These are phyloP conservation scores for Larimichthys polyactis DNA, from an alignment of 2,113 vertebrate genomes.

Conservation along the genomic window DNA sequence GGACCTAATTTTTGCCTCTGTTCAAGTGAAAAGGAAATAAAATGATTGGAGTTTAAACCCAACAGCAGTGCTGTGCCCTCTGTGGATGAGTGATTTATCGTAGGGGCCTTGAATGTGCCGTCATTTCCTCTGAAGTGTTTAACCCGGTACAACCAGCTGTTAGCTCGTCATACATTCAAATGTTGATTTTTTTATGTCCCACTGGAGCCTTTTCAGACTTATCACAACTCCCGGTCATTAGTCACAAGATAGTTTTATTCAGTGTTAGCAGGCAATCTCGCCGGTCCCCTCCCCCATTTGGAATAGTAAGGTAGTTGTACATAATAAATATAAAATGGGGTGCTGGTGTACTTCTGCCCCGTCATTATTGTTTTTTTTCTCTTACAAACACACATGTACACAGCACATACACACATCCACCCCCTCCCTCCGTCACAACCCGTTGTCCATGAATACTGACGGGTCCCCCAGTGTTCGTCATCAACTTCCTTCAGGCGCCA, in stretches of 20 bases:
- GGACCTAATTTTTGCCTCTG: neutral
- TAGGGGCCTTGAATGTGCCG: neutral
- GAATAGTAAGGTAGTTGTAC: conserved; percentile 61
- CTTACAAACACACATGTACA: conserved; percentile 63
- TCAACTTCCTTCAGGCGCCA: conserved; percentile 44
- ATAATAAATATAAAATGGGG: conserved; percentile 79
- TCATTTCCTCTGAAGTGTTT: neutral
- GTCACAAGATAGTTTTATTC: conserved; percentile 19
- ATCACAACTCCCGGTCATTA: neutral
- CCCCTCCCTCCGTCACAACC: conserved; percentile 27
- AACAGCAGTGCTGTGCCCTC: conserved; percentile 1
- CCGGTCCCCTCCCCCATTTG: conserved; percentile 27
- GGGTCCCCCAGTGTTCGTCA: conserved; percentile 63
- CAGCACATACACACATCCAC: conserved; percentile 55
- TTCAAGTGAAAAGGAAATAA: neutral
- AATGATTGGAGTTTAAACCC: neutral
- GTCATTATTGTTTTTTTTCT: conserved; percentile 32
- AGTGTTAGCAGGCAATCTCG: conserved; percentile 34
- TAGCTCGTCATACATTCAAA: conserved; percentile 11
- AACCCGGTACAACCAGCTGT: neutral
- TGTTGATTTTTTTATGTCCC: neutral
- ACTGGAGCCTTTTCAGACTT: neutral
- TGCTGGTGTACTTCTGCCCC: conserved; percentile 79
- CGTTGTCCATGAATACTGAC: conserved; percentile 41
- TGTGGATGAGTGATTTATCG: neutral